Conservation (phyloP, 2,797 vertebrate genomes). For the Myotis pilosus region DNA sequence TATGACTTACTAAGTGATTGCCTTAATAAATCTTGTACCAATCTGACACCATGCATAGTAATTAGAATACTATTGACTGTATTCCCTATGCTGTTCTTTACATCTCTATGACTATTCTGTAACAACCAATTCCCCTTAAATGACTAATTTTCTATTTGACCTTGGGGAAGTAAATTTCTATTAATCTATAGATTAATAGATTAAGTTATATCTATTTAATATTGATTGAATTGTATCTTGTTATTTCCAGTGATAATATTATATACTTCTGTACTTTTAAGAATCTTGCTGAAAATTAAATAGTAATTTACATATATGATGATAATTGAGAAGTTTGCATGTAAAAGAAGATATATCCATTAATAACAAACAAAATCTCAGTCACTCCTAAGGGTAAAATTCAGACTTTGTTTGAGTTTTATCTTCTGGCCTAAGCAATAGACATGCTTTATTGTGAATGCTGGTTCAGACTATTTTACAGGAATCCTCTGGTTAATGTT, state of each 20-base stretch:
- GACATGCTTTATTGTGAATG: constrained; percentile 57
- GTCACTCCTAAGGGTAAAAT: not conserved
- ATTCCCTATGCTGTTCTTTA: not conserved
- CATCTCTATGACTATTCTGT: not conserved
- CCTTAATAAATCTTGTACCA: not conserved
- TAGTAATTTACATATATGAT: not conserved
- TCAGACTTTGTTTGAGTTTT: not conserved
- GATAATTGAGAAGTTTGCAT: not conserved
- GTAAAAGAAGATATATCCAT: not conserved
- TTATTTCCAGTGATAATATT: not conserved
- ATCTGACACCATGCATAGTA: not conserved
- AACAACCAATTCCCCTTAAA: not conserved
- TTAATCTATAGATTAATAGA: not conserved
- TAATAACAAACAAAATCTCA: not conserved
- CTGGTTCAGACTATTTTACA: constrained; percentile 26
- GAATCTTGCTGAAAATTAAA: not conserved
- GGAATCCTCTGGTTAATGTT: constrained; percentile 48
- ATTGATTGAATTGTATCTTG: not conserved
- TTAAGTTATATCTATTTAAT: not conserved
- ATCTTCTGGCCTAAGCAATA: not conserved
- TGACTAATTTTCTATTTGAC: not conserved
- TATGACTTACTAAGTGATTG: not conserved
- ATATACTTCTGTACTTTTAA: not conserved
- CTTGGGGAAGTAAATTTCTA: not conserved
- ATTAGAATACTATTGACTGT: not conserved